These are phyloP conservation scores for Linurgus olivaceus DNA, from an alignment of 2,797 vertebrate species.

Conservation along the genomic window DNA sequence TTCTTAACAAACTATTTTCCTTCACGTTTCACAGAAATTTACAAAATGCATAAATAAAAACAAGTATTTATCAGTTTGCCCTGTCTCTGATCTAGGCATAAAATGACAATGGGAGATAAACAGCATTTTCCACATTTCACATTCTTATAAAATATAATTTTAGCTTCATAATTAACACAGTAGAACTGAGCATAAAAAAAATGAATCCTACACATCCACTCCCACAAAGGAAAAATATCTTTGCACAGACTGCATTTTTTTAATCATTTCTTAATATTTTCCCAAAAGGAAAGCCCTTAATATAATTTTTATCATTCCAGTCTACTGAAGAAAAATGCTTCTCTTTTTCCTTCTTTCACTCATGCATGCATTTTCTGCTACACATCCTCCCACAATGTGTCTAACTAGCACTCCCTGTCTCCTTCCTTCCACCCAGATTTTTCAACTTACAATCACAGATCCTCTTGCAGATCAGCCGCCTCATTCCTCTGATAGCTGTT, in stretches of 20 bases:
- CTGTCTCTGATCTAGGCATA: background rate
- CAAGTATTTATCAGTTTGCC: background rate
- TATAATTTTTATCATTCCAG: background rate
- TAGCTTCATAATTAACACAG: slow-evolving; percentile 8
- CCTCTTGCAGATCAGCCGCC: slow-evolving; percentile 96
- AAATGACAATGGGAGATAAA: slow-evolving; percentile 2
- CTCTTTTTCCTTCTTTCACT: slow-evolving; percentile 51
- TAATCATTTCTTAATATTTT: background rate
- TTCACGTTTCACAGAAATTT: background rate
- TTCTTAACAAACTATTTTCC: background rate
- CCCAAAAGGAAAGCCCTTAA: background rate
- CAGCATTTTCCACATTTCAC: slow-evolving; percentile 1
- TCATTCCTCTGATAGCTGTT: slow-evolving; percentile 85
- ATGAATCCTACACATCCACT: background rate
- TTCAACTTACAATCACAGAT: slow-evolving; percentile 99
- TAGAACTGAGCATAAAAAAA: background rate
- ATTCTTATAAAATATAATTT: background rate
- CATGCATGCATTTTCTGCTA: slow-evolving; percentile 65
- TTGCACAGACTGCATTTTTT: background rate
- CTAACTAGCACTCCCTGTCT: slow-evolving; percentile 75
- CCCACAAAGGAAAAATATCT: slow-evolving; percentile 17
- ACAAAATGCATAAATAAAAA: slow-evolving; percentile 1
- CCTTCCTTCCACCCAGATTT: slow-evolving; percentile 76
- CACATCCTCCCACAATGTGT: slow-evolving; percentile 76
- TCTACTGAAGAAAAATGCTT: background rate